Base-by-base conservation (phyloP, 2,113 vertebrate species). In the Mohoua ochrocephala region DNA sequence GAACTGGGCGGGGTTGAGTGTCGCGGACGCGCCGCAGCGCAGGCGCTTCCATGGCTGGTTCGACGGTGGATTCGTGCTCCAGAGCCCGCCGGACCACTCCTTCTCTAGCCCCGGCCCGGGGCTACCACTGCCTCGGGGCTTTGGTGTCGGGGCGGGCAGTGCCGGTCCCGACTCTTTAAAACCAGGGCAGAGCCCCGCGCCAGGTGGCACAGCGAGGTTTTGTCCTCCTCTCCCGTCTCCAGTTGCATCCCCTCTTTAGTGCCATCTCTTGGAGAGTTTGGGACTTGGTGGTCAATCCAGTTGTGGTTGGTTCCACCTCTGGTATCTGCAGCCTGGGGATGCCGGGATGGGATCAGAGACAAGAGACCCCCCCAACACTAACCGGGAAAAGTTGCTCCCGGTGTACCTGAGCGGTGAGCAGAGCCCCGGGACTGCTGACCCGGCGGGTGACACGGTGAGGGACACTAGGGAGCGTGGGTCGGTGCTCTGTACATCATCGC, bases 21-120 rank as follows among this genome's bases (percentile, higher is more conserved):
- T 0, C 2, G 22, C 0, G 23, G 39, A 0, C 14, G 39, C 11
- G 13, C 45, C 1, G 57, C 14, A 7, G 8, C 6, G 7, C 17
- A 2, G 27, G 15, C 9, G 15, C 2, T 12, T 4, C 6, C 1
- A 0, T 13, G 23, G 4, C 3, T 20, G 16, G 10, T 21, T 15
- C 18, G 16, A 1, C 20, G 5, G 31, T 5, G 47, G 9, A 6
- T 21, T 28, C 11, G 28, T 22, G 52, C 11, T 15, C 2, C 15
- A 1, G 41, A 61, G n/a, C 8, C 11, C 19, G 22, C 33, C 7
- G 24, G 23, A 17, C 16, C 24, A 1, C 2, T 19, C 10, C 6
- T 33, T 33, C 22, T 26, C 6, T 22, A 8, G 26, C 30, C 39
- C 17, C 9, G 49, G 19, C 23, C 24, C 6, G 8, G 11, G 16